Conservation (phyloP, 2,797 vertebrate genomes). For the Bucorvus abyssinicus region DNA sequence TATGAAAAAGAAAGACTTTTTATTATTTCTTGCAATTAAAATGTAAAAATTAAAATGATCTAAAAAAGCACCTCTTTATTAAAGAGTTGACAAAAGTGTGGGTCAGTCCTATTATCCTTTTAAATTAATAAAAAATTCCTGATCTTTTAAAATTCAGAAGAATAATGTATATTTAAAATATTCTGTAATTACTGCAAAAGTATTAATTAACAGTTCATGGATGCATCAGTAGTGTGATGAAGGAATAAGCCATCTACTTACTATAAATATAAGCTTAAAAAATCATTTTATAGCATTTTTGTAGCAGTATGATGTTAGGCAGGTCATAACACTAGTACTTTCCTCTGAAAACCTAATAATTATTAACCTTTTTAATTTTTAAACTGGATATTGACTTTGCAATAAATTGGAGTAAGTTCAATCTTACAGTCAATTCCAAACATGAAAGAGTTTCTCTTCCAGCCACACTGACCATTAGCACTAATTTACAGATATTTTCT, state of each 20-base stretch:
- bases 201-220: slow-evolving; percentile 78
- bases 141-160: slow-evolving; percentile 74
- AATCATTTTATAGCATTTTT: slow-evolving; percentile 74
- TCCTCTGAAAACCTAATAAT: slow-evolving; percentile 79
- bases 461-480: slow-evolving; percentile 75
- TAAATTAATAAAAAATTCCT: slow-evolving; percentile 73
- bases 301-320: slow-evolving; percentile 70
- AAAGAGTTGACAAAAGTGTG: slow-evolving; percentile 71
- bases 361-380: slow-evolving; percentile 81
- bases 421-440: slow-evolving; percentile 71
- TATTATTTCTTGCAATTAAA: slow-evolving; percentile 54
- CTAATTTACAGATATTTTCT: slow-evolving; percentile 70
- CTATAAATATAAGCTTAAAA: slow-evolving; percentile 78
- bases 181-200: slow-evolving; percentile 78
- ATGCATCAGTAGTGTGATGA: slow-evolving; percentile 69
- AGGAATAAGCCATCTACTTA: slow-evolving; percentile 69
- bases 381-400: slow-evolving; percentile 79
- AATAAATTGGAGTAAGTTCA: slow-evolving; percentile 77
- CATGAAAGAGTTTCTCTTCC: slow-evolving; percentile 68
- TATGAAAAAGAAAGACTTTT: background rate
- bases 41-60: slow-evolving; percentile 57
- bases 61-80: slow-evolving; percentile 60
- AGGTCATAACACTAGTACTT: slow-evolving; percentile 77
- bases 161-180: slow-evolving; percentile 78
- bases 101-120: slow-evolving; percentile 74